A percentile compares a stretch with the other conserved stretches of the same genome.
Evolutionary conservation across 2,888 invertebrate genomes (phyloP).

Genomic region (Nomada fabriciana): DNA sequence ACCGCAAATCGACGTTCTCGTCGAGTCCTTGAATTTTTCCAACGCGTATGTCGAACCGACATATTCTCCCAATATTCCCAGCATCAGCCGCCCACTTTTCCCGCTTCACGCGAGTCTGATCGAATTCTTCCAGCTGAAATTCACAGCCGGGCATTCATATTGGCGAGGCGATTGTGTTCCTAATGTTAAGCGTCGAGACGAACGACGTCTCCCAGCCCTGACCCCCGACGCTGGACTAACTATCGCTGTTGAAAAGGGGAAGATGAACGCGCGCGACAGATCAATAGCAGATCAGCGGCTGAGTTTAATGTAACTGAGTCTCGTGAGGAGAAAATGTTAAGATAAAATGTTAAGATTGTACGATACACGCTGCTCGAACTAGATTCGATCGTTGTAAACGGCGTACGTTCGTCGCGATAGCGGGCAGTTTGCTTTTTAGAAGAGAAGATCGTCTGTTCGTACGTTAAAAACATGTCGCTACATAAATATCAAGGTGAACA

Average conservation of each 20-base stretch:
- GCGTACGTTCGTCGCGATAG: conserved; percentile 33
- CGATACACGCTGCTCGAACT: conserved; percentile 44
- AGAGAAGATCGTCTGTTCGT: conserved; percentile 55
- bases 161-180: conserved; percentile 46
- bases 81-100: too few relatives aligned
- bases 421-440: conserved; percentile 45
- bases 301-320: conserved; percentile 46
- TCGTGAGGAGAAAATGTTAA: conserved; percentile 4
- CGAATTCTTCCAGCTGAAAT: conserved; percentile 2
- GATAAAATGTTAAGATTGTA: background rate
- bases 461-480: background rate
- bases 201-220: conserved; percentile 34
- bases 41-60: too few relatives aligned
- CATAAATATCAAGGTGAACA: conserved; percentile 14
- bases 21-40: too few relatives aligned
- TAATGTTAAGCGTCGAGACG: conserved; percentile 44
- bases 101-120: conserved; percentile 6
- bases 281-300: conserved; percentile 61
- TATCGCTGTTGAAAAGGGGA: conserved; percentile 58
- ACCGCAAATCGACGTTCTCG: too few relatives aligned
- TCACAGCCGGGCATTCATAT: conserved; percentile 9
- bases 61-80: too few relatives aligned
- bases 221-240: conserved; percentile 46
- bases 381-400: conserved; percentile 18
- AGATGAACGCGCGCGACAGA: conserved; percentile 66